Percentiles rank a stretch among this genome's conserved stretches.
Evolutionary conservation across 2,888 invertebrate genomes (phyloP).

Genomic region (Apoderus coryli): DNA sequence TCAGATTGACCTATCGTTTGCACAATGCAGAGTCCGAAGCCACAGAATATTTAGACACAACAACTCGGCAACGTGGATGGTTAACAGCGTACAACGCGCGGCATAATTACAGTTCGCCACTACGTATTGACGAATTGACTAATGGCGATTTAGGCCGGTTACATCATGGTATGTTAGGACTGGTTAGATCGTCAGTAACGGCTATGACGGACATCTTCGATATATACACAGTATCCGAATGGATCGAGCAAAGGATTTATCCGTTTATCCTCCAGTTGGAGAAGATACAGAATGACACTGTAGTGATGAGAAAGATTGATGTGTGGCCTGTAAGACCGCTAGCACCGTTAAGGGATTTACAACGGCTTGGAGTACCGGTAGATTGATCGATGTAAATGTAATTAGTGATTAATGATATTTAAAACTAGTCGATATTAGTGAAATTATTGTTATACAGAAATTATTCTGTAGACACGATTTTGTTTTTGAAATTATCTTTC

Average conservation of each 20-base stretch:
- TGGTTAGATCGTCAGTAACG: constrained; percentile 40
- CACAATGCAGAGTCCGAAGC: constrained; percentile 32
- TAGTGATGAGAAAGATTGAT: constrained; percentile 36
- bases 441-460: no score
- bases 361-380: constrained; percentile 32
- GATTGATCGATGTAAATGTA: no score
- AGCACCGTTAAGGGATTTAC: constrained; percentile 34
- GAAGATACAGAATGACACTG: constrained; percentile 38
- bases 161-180: constrained; percentile 39
- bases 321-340: constrained; percentile 47
- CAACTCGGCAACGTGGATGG: constrained; percentile 39
- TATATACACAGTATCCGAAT: constrained; percentile 44
- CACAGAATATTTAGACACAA: constrained; percentile 29
- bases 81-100: constrained; percentile 54
- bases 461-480: no score
- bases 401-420: no score
- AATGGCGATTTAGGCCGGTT: constrained; percentile 40
- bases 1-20: constrained; percentile 34
- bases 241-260: constrained; percentile 51
- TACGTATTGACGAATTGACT: constrained; percentile 47
- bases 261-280: constrained; percentile 39
- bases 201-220: constrained; percentile 44
- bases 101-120: constrained; percentile 52
- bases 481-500: no score
- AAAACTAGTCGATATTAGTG: no score